Conservation (phyloP, 2,113 vertebrate genomes). For the Edolisoma coerulescens region DNA sequence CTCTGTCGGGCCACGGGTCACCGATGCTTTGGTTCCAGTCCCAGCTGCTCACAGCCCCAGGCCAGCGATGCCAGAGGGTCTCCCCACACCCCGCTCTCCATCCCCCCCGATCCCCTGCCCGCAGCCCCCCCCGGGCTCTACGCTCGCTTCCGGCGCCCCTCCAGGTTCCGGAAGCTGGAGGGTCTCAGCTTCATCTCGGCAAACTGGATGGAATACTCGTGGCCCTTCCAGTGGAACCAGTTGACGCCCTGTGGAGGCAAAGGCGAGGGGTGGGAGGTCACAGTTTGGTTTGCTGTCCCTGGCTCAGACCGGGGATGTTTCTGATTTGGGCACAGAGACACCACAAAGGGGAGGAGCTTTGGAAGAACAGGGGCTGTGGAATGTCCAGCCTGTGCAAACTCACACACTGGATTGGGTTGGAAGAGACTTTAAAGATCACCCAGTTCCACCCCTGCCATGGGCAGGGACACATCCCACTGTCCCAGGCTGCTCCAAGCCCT, state of each 20-base stretch:
- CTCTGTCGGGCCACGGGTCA: not conserved
- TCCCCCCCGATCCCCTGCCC: conserved; percentile 1
- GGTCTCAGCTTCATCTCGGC: conserved; percentile 98
- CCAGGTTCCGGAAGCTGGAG: conserved; percentile 91
- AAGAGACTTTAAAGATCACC: not conserved
- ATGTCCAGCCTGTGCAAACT: too few relatives aligned
- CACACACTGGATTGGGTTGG: not conserved
- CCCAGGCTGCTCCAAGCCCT: not conserved
- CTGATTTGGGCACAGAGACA: not conserved
- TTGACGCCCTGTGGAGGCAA: conserved; percentile 84
- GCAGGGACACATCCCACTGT: fast-evolving
- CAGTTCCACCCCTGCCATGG: fast-evolving
- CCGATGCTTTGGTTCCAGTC: conserved; percentile 49
- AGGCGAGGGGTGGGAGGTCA: not conserved
- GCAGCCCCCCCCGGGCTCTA: conserved; percentile 53
- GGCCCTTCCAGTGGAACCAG: conserved; percentile 99
- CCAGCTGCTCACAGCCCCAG: not conserved
- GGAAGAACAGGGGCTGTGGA: not conserved
- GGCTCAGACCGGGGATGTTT: not conserved
- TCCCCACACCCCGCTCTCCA: not conserved
- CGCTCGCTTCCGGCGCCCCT: conserved; percentile 91
- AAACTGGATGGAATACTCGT: conserved; percentile 93
- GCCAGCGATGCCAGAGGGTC: not conserved
- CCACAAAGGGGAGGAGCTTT: not conserved
- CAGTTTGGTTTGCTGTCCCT: fast-evolving